Conservation (phyloP, 2,888 invertebrate species). For the Aporophyla nigra region DNA sequence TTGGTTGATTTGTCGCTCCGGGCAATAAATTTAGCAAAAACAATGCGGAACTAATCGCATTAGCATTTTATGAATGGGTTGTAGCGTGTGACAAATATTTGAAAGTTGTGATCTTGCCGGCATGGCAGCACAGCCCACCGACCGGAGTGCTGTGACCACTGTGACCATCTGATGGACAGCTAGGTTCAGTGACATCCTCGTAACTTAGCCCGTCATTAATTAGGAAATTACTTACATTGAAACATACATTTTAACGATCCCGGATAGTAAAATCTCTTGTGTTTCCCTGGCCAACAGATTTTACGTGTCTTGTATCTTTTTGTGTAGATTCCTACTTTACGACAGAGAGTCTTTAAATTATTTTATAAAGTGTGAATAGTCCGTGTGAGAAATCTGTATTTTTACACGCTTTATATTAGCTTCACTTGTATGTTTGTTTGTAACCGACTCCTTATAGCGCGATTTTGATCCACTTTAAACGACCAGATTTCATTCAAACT, state of each 20-base stretch:
- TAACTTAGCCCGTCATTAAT: slow-evolving; percentile 54
- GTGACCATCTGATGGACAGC: slow-evolving; percentile 47
- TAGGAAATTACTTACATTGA: slow-evolving; percentile 41
- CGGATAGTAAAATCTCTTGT: slow-evolving; percentile 25
- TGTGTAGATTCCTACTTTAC: neutral
- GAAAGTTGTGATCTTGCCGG: slow-evolving; percentile 82
- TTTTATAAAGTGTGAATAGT: neutral
- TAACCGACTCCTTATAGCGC: no score
- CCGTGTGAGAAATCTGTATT: neutral
- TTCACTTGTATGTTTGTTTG: no score
- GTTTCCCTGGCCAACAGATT: neutral
- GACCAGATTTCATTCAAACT: no score
- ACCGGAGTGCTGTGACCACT: neutral
- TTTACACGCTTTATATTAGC: no score
- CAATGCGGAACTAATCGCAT: slow-evolving; percentile 83
- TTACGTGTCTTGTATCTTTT: slow-evolving; percentile 3
- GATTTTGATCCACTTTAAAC: no score
- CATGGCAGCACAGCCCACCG: slow-evolving; percentile 51
- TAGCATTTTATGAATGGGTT: slow-evolving; percentile 87
- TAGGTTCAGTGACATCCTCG: slow-evolving; percentile 68
- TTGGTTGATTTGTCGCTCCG: slow-evolving; percentile 74
- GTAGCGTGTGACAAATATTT: slow-evolving; percentile 80
- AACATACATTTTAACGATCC: slow-evolving; percentile 44
- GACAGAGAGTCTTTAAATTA: neutral
- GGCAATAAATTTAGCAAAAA: slow-evolving; percentile 84